Evolutionary conservation across 2,797 vertebrate species (phyloP), one percentile per base, ranked within the genome.

Genomic region (Pelochelys cantorii): DNA sequence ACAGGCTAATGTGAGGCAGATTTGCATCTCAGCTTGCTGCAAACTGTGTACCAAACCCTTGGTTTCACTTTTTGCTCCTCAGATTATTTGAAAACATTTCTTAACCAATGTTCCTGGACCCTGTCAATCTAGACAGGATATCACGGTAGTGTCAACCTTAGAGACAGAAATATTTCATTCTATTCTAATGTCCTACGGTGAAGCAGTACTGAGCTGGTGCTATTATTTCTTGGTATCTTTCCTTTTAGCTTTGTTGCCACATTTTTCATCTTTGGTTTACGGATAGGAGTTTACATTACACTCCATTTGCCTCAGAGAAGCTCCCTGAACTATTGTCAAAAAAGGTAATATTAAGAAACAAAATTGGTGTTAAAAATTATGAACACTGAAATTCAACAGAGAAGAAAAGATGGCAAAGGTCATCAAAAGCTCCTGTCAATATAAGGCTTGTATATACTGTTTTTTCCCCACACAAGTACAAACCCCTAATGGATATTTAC

Each of bases 291-390:
- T 92, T 93, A 96, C 86, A 92, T 95, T 83, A 93, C 5, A 81
- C 83, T 84, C 93, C 90, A 91, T 91, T 93, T 93, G 89, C 90
- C 95, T 95, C 93, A 87, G 92, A 92, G 83, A 95, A 88, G 89
- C 79, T 74, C 74, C 79, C 93, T 95, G 94, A 91, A 92, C 85
- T 0, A 42, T 1, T 91, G 89, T 89, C 93, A 95, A 81, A 29
- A 31, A 27, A 18, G 88, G 25, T 17, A 90, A 94, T 60, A 85
- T 79, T 85, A 90, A 82, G 89, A 68, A 93, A 90, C 57, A 93
- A 29, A 48, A 37, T 0, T 0, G 81, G 42, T 75, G 79, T 93
- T 34, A 88, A 74, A 42, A 42, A 37, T 25, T 75, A 75, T 65
- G 13, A n/a, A 14, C 31, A 14, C 17, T n/a, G 62, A 29, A 65